Base-by-base conservation (phyloP, 2,888 invertebrate species). In the Tinea pellionella region DNA sequence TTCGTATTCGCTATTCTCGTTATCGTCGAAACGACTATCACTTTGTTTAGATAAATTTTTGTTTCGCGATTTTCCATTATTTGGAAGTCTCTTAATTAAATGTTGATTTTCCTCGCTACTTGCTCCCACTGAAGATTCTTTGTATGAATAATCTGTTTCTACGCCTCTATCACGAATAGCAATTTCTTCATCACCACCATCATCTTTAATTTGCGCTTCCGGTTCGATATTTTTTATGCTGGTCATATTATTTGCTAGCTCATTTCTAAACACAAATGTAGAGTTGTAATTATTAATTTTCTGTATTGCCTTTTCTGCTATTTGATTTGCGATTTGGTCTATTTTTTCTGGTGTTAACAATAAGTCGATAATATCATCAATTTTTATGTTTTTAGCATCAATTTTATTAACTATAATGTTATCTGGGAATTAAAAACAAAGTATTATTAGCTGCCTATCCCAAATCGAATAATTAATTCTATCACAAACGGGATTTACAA, bases 301-400 rank as follows among this genome's bases (percentile, higher is more conserved):
- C 47, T 65, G 63, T 3, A 67, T 71, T 2, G 75, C 71, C 64
- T 67, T 73, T 0, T 72, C 67, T 8, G 74, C 75, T 41, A 76
- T 70, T 59, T 67, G 66, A 11, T 73, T 70, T 0, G 68, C 69
- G 0, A 76, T 58, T 59, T 69, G 62, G n/a, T 71, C 67, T 56
- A 76, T 71, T 59, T 68, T 71, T 3, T 69, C 62, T 0, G 75
- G 72, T 1, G 59, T 59, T 13, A 75, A 63, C 9, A 76, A 59
- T 62, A 65, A 67, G 2, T 66, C 67, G 12, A 76, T 67, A 18
- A 75, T 67, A 2, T 68, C 67, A 37, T 76, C 71, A 2, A 74
- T 65, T 43, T 70, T 62, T 9, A 59, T 12, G 8, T 61, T 61
- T 1, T 19, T 51, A 15, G 51, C 6, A 6, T 6, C 6, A 24